Percentiles rank a stretch among this genome's conserved stretches.
These are phyloP conservation scores for Aspidiotus destructor DNA, from an alignment of 2,888 invertebrate species.

Conservation along the genomic window DNA sequence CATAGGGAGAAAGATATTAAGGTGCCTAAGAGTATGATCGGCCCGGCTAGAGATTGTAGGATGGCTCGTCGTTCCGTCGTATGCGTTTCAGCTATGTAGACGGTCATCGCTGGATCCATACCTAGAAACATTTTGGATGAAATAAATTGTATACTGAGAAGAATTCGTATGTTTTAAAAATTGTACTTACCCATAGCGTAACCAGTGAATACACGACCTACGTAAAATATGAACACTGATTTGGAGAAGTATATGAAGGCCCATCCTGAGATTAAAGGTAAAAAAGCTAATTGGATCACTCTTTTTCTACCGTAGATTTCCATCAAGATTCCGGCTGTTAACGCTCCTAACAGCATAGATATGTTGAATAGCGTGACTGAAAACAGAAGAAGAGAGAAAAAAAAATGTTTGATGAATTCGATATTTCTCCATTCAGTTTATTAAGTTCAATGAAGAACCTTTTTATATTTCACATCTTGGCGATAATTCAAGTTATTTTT, in stretches of 20 bases:
- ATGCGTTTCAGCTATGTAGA: slow-evolving; percentile 58
- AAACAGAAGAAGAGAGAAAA: too few species aligned
- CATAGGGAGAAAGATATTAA: slow-evolving; percentile 58
- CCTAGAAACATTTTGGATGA: slow-evolving; percentile 43
- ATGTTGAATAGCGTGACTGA: slow-evolving; percentile 49
- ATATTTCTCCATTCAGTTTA: too few species aligned
- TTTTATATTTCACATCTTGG: too few species aligned
- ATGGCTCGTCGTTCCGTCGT: slow-evolving; percentile 57
- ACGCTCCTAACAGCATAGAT: slow-evolving; percentile 59
- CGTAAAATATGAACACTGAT: slow-evolving; percentile 53
- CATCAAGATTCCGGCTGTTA: slow-evolving; percentile 57
- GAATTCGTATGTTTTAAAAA: background rate
- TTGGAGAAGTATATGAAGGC: slow-evolving; percentile 56
- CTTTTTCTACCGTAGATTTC: slow-evolving; percentile 55
- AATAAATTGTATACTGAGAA: background rate
- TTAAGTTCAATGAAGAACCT: too few species aligned
- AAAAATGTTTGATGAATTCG: too few species aligned
- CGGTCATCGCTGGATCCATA: slow-evolving; percentile 57
- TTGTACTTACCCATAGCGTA: slow-evolving; percentile 36
- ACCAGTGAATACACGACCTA: slow-evolving; percentile 55
- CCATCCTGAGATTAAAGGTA: slow-evolving; percentile 61
- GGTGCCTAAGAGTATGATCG: slow-evolving; percentile 60
- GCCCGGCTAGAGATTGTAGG: slow-evolving; percentile 57
- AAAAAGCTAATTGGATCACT: slow-evolving; percentile 54
- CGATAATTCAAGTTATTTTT: too few species aligned